Base-by-base conservation (phyloP, 2,113 vertebrate genomes). In the Platichthys stellatus region DNA sequence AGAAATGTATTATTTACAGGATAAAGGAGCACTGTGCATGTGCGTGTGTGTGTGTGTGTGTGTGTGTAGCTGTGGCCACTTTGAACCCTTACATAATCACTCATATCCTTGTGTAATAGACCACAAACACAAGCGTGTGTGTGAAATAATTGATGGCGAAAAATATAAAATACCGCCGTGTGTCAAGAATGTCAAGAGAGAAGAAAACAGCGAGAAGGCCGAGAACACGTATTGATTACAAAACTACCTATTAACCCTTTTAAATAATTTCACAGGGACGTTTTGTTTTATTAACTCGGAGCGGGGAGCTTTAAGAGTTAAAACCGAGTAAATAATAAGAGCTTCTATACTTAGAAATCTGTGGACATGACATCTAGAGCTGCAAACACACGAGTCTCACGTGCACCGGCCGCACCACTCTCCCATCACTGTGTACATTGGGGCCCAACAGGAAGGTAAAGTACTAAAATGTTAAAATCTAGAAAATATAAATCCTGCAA, bases 21-120 rank as follows among this genome's bases (percentile, higher is more conserved):
- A 12, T 51, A 45, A 73, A 76, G 47, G 14, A 54, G 15, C 8
- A 10, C 35, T 79, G 58, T 70, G 69, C 31, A 17, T 38, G 26
- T 35, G 31, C 68, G 69, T 43, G n/a, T 62, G 24, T 24, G 24
- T 24, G 24, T 79, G 61, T 74, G 54, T 54, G 17, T 20, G 3
- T 15, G 35, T 38, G 28, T 67, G 17, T 65, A 38, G 56, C 38
- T 54, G 64, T 53, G 73, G 73, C 63, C 61, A 64, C 23, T 76
- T 77, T 74, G 60, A n/a, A 81, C 64, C 0, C 12, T 85, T 91
- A 81, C 38, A 82, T 90, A 86, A 90, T 69, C 58, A 10, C 45
- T 49, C 45, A 3, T 5, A 70, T 2, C 57, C 51, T 83, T 67
- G 70, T 76, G 69, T 70, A 78, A 78, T 62, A 69, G 3, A 53